Conservation (phyloP, 2,888 invertebrate species). For the Orchestes rusci region DNA sequence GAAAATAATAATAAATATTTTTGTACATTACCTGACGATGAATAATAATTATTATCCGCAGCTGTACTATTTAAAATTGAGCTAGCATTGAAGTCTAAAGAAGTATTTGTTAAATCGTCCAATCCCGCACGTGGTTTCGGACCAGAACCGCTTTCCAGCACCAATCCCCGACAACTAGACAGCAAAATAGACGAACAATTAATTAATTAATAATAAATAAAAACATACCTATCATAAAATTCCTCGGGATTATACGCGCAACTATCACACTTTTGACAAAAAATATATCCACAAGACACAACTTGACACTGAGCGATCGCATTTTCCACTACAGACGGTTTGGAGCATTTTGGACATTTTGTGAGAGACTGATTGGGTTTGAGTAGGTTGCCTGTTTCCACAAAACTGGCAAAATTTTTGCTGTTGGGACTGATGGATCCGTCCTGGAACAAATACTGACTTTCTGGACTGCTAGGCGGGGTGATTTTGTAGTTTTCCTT, state of each 20-base stretch:
- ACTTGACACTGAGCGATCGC: conserved; percentile 39
- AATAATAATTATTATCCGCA: conserved; percentile 17
- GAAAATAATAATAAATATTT: too few relatives aligned
- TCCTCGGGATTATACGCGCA: conserved; percentile 36
- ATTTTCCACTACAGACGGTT: conserved; percentile 36
- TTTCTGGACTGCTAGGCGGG: conserved; percentile 35
- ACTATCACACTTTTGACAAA: conserved; percentile 37
- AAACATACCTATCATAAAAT: conserved; percentile 35
- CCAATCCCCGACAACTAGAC: too few relatives aligned
- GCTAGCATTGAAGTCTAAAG: conserved; percentile 14
- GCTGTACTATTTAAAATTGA: conserved; percentile 17
- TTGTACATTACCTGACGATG: too few relatives aligned
- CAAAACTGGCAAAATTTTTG: conserved; percentile 29
- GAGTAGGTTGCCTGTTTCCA: conserved; percentile 28
- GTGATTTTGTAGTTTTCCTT: conserved; percentile 37
- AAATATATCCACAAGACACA: conserved; percentile 37
- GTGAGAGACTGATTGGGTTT: conserved; percentile 34
- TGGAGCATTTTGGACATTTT: conserved; percentile 36
- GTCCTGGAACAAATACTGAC: conserved; percentile 12
- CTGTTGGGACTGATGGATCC: conserved; percentile 26
- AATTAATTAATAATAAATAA: too few relatives aligned
- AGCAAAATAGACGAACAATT: too few relatives aligned
- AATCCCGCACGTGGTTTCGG: conserved; percentile 8
- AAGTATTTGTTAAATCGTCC: conserved; percentile 18
- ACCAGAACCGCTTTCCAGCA: conserved; percentile 7